Conservation (phyloP, 2,888 invertebrate species). For the Furcula furcula region DNA sequence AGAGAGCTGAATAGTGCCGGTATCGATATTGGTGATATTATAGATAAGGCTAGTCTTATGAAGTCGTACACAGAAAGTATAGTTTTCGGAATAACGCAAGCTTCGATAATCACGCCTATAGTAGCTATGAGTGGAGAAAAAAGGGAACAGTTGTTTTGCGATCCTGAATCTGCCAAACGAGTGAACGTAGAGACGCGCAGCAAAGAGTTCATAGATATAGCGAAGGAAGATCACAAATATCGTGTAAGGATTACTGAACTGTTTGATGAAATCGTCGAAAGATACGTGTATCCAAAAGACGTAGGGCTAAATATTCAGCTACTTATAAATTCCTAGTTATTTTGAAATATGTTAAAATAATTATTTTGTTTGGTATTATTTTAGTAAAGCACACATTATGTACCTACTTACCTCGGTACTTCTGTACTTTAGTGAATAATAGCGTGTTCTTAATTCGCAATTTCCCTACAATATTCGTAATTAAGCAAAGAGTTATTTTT, state of each 20-base stretch:
- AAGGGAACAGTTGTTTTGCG: constrained; percentile 45
- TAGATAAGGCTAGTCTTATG: constrained; percentile 35
- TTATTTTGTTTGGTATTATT: neutral
- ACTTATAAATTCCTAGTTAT: neutral
- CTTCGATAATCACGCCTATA: constrained; percentile 60
- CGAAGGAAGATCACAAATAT: constrained; percentile 47
- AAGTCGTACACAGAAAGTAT: constrained; percentile 53
- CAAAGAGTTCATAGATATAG: constrained; percentile 52
- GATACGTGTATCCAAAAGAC: constrained; percentile 42
- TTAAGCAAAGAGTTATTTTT: too few species aligned
- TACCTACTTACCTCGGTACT: too few species aligned
- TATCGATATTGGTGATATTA: constrained; percentile 40
- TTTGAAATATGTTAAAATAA: neutral
- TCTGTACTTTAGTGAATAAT: too few species aligned
- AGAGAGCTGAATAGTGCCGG: constrained; percentile 57
- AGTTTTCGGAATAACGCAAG: constrained; percentile 61
- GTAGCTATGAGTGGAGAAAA: constrained; percentile 42
- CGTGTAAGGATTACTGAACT: constrained; percentile 73
- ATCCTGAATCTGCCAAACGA: constrained; percentile 39
- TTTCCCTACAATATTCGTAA: too few species aligned
- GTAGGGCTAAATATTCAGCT: neutral
- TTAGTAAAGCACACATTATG: too few species aligned
- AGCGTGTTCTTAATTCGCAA: too few species aligned
- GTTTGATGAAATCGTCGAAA: constrained; percentile 79
- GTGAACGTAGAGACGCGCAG: constrained; percentile 53